Evolutionary conservation across 1,140 invertebrate species (phyloP), one percentile per base, ranked within the genome.

Genomic region (Hycleus cichorii): DNA sequence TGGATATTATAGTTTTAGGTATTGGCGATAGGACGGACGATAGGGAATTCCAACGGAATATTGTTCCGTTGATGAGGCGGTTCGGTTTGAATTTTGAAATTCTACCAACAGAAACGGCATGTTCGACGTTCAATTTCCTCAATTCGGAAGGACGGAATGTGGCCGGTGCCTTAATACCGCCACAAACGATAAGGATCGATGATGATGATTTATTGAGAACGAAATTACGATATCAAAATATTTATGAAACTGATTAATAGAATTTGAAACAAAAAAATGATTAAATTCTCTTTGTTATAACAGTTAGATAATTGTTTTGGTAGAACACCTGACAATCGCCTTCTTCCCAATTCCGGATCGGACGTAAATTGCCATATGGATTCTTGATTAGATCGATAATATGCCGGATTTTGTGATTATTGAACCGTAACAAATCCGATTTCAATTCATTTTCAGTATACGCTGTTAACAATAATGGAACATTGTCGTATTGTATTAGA

Each of bases 61-160:
- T 89, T 1, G 70, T 77, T 24, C 66, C 75, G 10, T 77, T 82
- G 53, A 73, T 85, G 39, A 72, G 72, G 39, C 79, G 81, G 24
- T 68, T 81, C 27, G 78, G 78, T 60, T 82, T 91, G 11, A 80
- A 75, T 58, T 66, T 85, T 4, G 91, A 95, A 77, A 77, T 93
- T 59, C 65, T 91, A 12, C 78, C 86, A 3, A 87, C 88, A 26
- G 80, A 88, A 52, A 80, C 87, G 64, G 92, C 92, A 0, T 84
- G 86, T 64, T 71, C 87, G 5, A 89, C 87, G 2, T 95, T 89
- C 69, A 95, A 95, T 74, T 95, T 90, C 68, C 68, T 94, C 3
- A 88, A 85, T 69, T 75, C 80, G 2, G 92, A 95, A 69, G 75
- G 78, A 7, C 77, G 90, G 60, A 85, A 82, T 71, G 85, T 89